These are phyloP conservation scores for Coregonus clupeaformis DNA, from an alignment of 2,113 vertebrate species.

Conservation along the genomic window DNA sequence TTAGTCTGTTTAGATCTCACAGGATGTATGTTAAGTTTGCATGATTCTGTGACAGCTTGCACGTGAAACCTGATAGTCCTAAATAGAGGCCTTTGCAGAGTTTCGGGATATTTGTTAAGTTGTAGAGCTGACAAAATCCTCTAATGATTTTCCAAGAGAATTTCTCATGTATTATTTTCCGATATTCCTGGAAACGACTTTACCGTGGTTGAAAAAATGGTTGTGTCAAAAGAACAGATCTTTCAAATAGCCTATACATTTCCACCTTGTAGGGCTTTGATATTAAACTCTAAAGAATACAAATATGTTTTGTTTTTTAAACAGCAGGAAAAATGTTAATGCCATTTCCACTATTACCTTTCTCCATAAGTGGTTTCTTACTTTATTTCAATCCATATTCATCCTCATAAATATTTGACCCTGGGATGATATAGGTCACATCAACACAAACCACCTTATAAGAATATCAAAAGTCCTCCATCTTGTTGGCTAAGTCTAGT, in stretches of 20 bases:
- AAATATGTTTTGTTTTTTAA: too few species aligned
- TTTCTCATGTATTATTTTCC: constrained; percentile 11
- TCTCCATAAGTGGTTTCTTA: neutral
- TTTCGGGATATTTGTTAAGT: constrained; percentile 54
- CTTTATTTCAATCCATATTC: neutral
- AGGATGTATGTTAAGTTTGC: constrained; percentile 65
- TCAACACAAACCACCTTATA: neutral
- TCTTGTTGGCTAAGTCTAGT: constrained; percentile 28
- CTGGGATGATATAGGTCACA: neutral
- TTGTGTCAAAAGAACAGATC: neutral
- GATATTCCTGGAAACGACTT: constrained; percentile 6
- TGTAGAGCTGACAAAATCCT: constrained; percentile 43
- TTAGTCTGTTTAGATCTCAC: constrained; percentile 62
- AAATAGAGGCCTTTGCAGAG: constrained; percentile 14
- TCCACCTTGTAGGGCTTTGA: too few species aligned
- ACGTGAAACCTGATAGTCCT: constrained; percentile 61
- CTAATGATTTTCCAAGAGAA: constrained; percentile 57
- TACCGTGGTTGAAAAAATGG: constrained; percentile 11
- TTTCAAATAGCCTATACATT: neutral
- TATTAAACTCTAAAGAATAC: neutral
- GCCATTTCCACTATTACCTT: too few species aligned
- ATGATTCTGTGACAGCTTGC: constrained; percentile 58
- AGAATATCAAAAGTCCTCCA: constrained; percentile 21
- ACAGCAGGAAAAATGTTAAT: too few species aligned
- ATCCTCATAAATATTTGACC: neutral